Percentiles rank a stretch among this genome's conserved stretches.
Conservation (phyloP, 2,888 invertebrate genomes). For the Lasioglossum calceatum region DNA sequence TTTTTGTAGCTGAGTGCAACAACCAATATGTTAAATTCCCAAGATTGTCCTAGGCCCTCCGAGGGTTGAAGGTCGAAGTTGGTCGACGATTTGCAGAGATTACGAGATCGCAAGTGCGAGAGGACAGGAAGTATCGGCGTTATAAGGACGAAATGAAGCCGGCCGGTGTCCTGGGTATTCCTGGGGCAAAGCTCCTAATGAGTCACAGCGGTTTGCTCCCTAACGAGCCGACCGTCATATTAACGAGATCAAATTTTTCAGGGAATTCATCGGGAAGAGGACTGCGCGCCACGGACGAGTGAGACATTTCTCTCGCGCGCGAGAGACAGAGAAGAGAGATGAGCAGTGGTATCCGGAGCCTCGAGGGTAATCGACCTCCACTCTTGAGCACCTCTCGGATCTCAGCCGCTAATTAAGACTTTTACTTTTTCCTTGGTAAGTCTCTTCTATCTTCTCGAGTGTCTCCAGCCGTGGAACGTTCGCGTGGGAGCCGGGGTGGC, state of each 20-base stretch:
- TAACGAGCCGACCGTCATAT: conserved; percentile 56
- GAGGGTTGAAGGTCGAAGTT: neutral
- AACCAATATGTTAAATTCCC: neutral
- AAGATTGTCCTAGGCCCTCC: too few relatives aligned
- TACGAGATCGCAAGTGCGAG: neutral
- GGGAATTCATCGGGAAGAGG: conserved; percentile 42
- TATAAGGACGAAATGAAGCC: neutral
- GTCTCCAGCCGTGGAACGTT: conserved; percentile 48
- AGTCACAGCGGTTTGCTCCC: conserved; percentile 46
- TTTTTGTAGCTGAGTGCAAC: too few relatives aligned
- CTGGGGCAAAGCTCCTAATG: conserved; percentile 38
- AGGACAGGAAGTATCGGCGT: neutral
- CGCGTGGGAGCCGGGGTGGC: conserved; percentile 15
- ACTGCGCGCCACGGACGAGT: neutral
- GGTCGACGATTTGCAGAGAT: neutral
- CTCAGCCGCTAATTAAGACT: conserved; percentile 76
- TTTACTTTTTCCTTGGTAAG: conserved; percentile 73
- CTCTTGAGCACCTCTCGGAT: conserved; percentile 67
- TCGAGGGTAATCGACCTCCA: conserved; percentile 74
- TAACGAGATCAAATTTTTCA: conserved; percentile 66
- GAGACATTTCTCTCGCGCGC: conserved; percentile 6
- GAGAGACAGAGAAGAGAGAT: conserved; percentile 34
- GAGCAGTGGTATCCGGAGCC: conserved; percentile 55
- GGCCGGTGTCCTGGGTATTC: neutral
- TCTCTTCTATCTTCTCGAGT: conserved; percentile 71